Conservation (phyloP, 1,140 invertebrate genomes). For the Sarcophaga bullata region DNA sequence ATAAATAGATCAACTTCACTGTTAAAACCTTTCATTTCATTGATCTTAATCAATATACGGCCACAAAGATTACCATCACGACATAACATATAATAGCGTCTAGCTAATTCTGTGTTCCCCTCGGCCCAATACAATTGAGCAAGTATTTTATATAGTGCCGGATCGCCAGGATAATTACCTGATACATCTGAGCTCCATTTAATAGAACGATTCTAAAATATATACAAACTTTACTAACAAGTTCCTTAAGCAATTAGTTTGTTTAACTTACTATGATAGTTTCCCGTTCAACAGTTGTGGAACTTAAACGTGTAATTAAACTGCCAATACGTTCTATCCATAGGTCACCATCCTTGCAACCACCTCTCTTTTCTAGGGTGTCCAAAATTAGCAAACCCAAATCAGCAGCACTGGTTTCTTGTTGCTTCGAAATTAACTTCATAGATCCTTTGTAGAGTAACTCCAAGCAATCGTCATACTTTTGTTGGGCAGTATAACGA, state of each 20-base stretch:
- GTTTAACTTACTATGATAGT: slow-evolving; percentile 78
- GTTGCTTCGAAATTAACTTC: slow-evolving; percentile 80
- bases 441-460: slow-evolving; percentile 84
- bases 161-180: slow-evolving; percentile 72
- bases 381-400: slow-evolving; percentile 85
- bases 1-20: slow-evolving; percentile 94
- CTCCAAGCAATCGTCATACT: slow-evolving; percentile 83
- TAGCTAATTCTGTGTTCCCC: slow-evolving; percentile 85
- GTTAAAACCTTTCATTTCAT: slow-evolving; percentile 80
- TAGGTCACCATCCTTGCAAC: slow-evolving; percentile 67
- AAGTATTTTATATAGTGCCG: slow-evolving; percentile 77
- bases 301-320: slow-evolving; percentile 78
- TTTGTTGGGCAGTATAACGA: slow-evolving; percentile 80
- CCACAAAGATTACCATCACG: slow-evolving; percentile 88
- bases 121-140: slow-evolving; percentile 92
- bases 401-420: slow-evolving; percentile 89
- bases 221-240: slow-evolving; percentile 37
- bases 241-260: background rate
- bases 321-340: slow-evolving; percentile 75
- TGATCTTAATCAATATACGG: slow-evolving; percentile 91
- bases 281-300: slow-evolving; percentile 81
- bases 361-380: slow-evolving; percentile 77
- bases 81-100: slow-evolving; percentile 91
- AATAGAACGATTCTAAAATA: slow-evolving; percentile 59
- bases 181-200: slow-evolving; percentile 65